phyloP scores from a whole-genome alignment of 1,140 invertebrate species.

The Pseudomyrmex pallidus region DNA sequence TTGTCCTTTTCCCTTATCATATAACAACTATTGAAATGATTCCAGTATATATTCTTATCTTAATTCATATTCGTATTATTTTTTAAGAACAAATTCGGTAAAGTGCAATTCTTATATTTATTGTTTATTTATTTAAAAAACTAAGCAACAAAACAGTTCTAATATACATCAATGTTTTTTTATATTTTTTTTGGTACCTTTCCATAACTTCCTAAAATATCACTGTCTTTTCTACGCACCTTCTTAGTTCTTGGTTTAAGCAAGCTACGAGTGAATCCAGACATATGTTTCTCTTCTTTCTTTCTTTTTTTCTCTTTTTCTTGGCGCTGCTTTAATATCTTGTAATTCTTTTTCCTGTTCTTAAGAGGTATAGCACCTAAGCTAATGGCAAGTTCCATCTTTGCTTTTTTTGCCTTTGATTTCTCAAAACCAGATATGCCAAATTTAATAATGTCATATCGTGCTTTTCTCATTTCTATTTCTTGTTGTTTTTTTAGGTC shows the following conservation, averaged over 20 bases:
- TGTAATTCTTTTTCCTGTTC: constrained; percentile 87
- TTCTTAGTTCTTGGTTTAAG: constrained; percentile 79
- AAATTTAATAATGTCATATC: constrained; percentile 88
- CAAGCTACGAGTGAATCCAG: constrained; percentile 84
- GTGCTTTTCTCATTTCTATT: constrained; percentile 86
- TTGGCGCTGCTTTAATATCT: constrained; percentile 82
- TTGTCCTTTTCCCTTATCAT: neutral
- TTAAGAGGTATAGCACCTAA: constrained; percentile 88
- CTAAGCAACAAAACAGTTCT: too few relatives aligned
- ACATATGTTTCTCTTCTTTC: constrained; percentile 78
- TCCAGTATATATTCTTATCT: neutral
- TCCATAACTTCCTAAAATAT: constrained; percentile 81
- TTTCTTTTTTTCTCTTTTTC: constrained; percentile 80
- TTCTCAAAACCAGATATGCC: constrained; percentile 87
- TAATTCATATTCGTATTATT: neutral
- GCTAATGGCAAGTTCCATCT: constrained; percentile 87
- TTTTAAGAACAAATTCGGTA: too few relatives aligned
- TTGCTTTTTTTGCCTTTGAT: constrained; percentile 86
- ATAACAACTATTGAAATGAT: neutral
- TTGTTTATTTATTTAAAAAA: too few relatives aligned
- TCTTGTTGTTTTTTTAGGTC: constrained; percentile 78
- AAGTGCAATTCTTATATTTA: too few relatives aligned
- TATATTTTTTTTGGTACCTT: constrained; percentile 71
- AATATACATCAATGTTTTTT: neutral
- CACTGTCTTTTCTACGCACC: constrained; percentile 53